Evolutionary conservation across 2,113 vertebrate species (phyloP).

Genomic region (Cichladusa arquata): DNA sequence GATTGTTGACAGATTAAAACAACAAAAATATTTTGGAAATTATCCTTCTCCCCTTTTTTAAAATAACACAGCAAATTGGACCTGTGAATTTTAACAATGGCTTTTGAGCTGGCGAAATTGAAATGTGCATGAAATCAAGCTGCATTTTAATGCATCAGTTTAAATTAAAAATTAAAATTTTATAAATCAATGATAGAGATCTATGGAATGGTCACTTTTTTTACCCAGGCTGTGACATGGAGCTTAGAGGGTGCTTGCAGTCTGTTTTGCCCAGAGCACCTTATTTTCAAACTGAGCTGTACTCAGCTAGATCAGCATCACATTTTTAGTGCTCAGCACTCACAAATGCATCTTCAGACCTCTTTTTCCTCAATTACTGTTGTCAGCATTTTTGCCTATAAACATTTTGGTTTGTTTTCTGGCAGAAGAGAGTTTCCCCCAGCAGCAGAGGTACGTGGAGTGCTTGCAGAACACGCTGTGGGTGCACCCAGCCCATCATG

Average conservation of each 20-base stretch:
- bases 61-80: not conserved
- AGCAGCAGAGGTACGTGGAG: not conserved
- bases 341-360: not conserved
- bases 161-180: not conserved
- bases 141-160: not conserved
- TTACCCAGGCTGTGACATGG: not conserved
- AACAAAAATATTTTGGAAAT: constrained; percentile 48
- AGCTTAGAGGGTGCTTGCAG: not conserved
- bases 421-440: not conserved
- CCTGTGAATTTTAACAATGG: not conserved
- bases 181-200: not conserved
- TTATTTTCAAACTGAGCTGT: not conserved
- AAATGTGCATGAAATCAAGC: not conserved
- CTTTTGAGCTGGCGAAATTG: not conserved
- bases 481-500: not conserved
- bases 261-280: not conserved
- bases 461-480: not conserved
- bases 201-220: not conserved
- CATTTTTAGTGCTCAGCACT: not conserved
- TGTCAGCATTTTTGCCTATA: not conserved
- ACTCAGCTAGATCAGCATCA: not conserved
- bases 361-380: not conserved
- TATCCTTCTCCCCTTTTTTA: not conserved
- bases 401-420: not conserved
- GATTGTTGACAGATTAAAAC: constrained; percentile 19